Evolutionary conservation across 92 coral and sea anemone species (phyloP).

Genomic region (Parazoanthus swiftii): DNA sequence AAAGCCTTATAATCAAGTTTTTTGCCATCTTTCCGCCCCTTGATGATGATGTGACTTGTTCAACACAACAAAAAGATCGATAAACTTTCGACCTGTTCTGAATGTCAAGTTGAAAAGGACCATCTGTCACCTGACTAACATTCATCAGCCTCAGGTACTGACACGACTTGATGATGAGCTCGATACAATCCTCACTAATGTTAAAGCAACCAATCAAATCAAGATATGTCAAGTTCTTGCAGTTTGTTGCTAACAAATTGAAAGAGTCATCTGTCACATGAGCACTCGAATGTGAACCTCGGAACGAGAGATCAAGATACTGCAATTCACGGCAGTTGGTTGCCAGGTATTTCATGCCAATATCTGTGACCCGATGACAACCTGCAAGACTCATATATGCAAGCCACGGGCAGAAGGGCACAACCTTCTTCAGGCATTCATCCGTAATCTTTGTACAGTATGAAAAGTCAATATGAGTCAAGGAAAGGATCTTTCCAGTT

Average conservation of each 20-base stretch:
- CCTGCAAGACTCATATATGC: slow-evolving; percentile 74
- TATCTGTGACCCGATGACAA: slow-evolving; percentile 73
- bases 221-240: slow-evolving; percentile 56
- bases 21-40: slow-evolving; percentile 66
- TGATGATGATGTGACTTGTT: slow-evolving; percentile 54
- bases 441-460: slow-evolving; percentile 81
- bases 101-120: slow-evolving; percentile 32
- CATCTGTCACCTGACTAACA: slow-evolving; percentile 58
- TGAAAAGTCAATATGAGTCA: slow-evolving; percentile 62
- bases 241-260: slow-evolving; percentile 55
- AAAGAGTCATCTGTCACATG: slow-evolving; percentile 70
- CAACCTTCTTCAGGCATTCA: slow-evolving; percentile 59
- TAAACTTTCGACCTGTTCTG: slow-evolving; percentile 34
- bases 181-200: slow-evolving; percentile 53
- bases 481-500: slow-evolving; percentile 25
- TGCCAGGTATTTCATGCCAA: slow-evolving; percentile 63
- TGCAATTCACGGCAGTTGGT: slow-evolving; percentile 54
- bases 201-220: slow-evolving; percentile 82
- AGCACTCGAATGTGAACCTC: slow-evolving; percentile 74
- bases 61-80: slow-evolving; percentile 55
- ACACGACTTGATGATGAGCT: slow-evolving; percentile 49
- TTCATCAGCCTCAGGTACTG: slow-evolving; percentile 62
- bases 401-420: slow-evolving; percentile 54
- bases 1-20: slow-evolving; percentile 67
- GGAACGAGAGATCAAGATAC: slow-evolving; percentile 72